A percentile compares a stretch with the other conserved stretches of the same genome.
phyloP scores from a whole-genome alignment of 2,888 invertebrate species.

The Galeopsomyia nigrocyanea region DNA sequence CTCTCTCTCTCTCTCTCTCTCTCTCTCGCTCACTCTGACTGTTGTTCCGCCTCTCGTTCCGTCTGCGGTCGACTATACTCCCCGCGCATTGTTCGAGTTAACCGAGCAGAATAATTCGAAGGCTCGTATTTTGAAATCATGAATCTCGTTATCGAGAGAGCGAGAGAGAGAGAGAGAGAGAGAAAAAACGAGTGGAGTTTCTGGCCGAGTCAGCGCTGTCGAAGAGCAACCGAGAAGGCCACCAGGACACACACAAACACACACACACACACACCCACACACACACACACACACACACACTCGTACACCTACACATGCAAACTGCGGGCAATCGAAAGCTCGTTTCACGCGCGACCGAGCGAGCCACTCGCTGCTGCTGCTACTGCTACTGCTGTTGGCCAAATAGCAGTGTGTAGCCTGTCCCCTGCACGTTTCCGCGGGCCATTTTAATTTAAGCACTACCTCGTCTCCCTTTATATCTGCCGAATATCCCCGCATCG shows the following conservation, averaged over 20 bases:
- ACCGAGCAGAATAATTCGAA: constrained; percentile 24
- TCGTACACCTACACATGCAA: too few relatives aligned
- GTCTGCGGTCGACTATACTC: not conserved
- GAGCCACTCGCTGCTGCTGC: not conserved
- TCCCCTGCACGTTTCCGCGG: constrained; percentile 43
- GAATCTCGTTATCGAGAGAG: constrained; percentile 24
- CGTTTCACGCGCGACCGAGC: constrained; percentile 53
- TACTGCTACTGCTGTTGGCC: not conserved
- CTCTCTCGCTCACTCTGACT: not conserved
- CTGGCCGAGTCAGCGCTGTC: too few relatives aligned
- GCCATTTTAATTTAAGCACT: constrained; percentile 51
- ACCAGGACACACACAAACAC: too few relatives aligned
- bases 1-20: too few relatives aligned
- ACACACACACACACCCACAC: too few relatives aligned
- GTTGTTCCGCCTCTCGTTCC: too few relatives aligned
- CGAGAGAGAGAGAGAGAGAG: not conserved
- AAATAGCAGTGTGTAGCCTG: not conserved
- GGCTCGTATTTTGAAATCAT: constrained; percentile 32
- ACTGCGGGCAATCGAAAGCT: constrained; percentile 50
- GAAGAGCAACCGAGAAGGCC: too few relatives aligned
- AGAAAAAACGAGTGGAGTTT: constrained; percentile 24
- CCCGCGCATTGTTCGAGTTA: constrained; percentile 17
- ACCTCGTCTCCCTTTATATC: not conserved
- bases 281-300: too few relatives aligned
- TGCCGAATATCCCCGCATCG: not conserved